A percentile compares a stretch with the other conserved stretches of the same genome.
Evolutionary conservation across 1,140 invertebrate species (phyloP).

Genomic region (Berghia stephanieae): DNA sequence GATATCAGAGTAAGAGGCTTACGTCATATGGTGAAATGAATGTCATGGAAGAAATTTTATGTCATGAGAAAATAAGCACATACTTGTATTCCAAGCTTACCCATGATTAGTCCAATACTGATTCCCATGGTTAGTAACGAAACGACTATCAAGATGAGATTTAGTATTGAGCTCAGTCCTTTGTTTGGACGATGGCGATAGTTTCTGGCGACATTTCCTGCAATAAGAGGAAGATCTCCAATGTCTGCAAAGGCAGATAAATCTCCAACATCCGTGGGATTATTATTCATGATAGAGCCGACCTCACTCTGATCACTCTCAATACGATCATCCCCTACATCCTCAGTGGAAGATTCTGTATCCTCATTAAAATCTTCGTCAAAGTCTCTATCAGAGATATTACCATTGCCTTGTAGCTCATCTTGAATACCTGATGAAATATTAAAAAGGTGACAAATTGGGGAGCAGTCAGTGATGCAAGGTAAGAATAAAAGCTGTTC

Average conservation of each 20-base stretch:
- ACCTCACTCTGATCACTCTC: conserved; percentile 39
- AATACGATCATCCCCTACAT: conserved; percentile 30
- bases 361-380: conserved; percentile 29
- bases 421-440: no score
- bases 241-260: conserved; percentile 31
- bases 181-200: conserved; percentile 33
- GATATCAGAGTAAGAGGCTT: no score
- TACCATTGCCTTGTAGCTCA: no score
- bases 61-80: no score
- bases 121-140: conserved; percentile 29
- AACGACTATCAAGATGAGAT: conserved; percentile 29
- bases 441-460: no score
- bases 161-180: conserved; percentile 25
- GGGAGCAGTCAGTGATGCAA: no score
- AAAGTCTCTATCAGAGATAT: no score
- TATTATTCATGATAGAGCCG: conserved; percentile 12
- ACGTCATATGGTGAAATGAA: no score
- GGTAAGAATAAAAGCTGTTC: no score
- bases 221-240: conserved; percentile 35
- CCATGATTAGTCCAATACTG: conserved; percentile 33
- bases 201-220: conserved; percentile 33
- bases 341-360: conserved; percentile 30
- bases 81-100: conserved; percentile 6
- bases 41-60: no score
- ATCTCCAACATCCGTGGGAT: conserved; percentile 34